Base-by-base conservation (phyloP, 2,113 vertebrate genomes). In the Montifringilla adamsi region DNA sequence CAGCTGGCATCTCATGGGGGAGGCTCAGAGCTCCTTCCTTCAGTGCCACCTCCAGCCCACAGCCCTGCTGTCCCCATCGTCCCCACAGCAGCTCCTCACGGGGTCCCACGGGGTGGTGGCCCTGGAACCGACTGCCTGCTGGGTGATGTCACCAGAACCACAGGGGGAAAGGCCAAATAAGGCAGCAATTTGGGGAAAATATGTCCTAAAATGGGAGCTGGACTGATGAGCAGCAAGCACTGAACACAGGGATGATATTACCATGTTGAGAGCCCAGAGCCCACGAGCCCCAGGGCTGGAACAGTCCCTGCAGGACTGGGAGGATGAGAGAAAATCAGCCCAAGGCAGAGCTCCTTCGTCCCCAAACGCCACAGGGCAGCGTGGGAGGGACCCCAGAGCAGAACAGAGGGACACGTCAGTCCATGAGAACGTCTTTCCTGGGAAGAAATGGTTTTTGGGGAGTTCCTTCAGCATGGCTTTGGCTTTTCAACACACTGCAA, bases 121-220 rank as follows among this genome's bases (percentile, higher is more conserved):
- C 35, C 50, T 13, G 56, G 47, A 12, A 33, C 43, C 4, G 6
- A 2, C 95, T 95, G 92, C 84, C 52, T 72, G 77, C 15, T 1
- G 66, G 72, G 31, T 96, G 95, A 96, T 84, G 92, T 95, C 95
- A 96, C 82, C 9, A 27, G 89, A 94, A 76, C 20, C 46, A 1
- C 23, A 1, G 41, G 10, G 89, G 89, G 82, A 94, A 77, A 86
- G 50, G 73, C 93, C 96, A 94, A 97, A 93, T 72, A 94, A 74
- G 93, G 97, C 84, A 92, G 74, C 72, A n/a, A 9, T 90, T 53
- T 64, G 31, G 92, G 35, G 35, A 56, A 82, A 79, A 87, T 39
- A 28, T 75, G 69, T 31, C 94, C 96, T 87, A 89, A 95, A 96
- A 96, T 85, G 93, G 95, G 96, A 87, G 93, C n/a, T 67, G 58